These are phyloP conservation scores for Nesoenas mayeri DNA, from an alignment of 2,113 vertebrate genomes.

Conservation along the genomic window DNA sequence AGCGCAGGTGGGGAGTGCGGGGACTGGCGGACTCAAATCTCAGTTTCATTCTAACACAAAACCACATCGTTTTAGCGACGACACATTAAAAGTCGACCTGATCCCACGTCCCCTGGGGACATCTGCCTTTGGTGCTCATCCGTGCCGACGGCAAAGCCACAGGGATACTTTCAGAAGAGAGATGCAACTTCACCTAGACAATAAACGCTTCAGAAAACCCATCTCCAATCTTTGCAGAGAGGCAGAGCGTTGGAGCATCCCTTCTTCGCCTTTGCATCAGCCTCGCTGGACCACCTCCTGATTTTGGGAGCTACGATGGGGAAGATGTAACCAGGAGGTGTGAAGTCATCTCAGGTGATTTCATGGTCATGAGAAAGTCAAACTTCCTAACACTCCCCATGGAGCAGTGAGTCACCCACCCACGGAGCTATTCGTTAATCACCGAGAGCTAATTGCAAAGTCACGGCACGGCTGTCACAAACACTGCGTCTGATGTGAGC, in stretches of 20 bases:
- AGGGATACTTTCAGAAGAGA: neutral
- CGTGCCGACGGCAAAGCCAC: accelerated
- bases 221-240: neutral
- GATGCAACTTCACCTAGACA: neutral
- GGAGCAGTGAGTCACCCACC: neutral
- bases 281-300: neutral
- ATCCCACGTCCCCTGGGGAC: neutral
- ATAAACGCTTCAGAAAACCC: neutral
- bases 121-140: neutral
- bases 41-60: neutral
- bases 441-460: neutral
- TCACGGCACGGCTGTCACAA: neutral
- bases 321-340: neutral
- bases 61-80: accelerated
- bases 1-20: neutral
- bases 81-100: neutral
- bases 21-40: neutral
- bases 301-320: neutral
- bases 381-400: neutral
- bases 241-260: neutral
- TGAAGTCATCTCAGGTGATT: neutral
- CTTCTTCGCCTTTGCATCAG: neutral
- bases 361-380: neutral
- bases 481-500: accelerated
- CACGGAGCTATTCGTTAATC: neutral